Base-by-base conservation (phyloP, 1,140 invertebrate genomes). In the Heliconius hewitsoni region DNA sequence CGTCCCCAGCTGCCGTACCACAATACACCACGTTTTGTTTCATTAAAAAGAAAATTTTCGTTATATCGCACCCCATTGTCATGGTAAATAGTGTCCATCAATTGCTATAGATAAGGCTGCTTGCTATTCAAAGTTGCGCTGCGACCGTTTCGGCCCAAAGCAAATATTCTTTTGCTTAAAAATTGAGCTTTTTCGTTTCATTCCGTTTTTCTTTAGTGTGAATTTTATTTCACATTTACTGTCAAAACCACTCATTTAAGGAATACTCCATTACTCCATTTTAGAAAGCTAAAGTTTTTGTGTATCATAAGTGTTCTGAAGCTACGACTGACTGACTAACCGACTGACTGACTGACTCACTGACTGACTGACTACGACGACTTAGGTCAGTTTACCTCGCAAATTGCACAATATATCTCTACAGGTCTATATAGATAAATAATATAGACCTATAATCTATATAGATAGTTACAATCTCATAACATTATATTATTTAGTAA, bases 21-120 rank as follows among this genome's bases (percentile, higher is more conserved):
- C 89, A 92, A 92, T 92, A 85, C 86, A 80, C 79, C 76, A 80
- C 84, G 84, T 91, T 92, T 90, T 91, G 89, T 91, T 92, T 91
- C 86, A 85, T 90, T 90, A 90, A 92, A 92, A 91, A 88, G 89
- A 90, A 91, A 90, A 90, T 23, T 89, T 90, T 91, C 88, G 87
- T 89, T 84, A 90, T 89, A 91, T 87, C 86, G 76, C 83, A 30
- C 86, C 83, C 86, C 81, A 87, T 91, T 91, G 85, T 90, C 76
- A 83, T 82, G 78, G 76, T 87, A 79, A 80, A 82, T 79, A 82
- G 85, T 72, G 81, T 86, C 80, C 75, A 80, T 80, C 77, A 84
- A 84, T 81, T 74, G 72, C 50, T 73, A 76, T 75, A 85, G 81
- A 82, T 84, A 83, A 79, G 79, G 82, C 76, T 30, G 60, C 60